These are phyloP conservation scores for Hydropsyche betteni DNA, from an alignment of 2,888 invertebrate genomes.

Conservation along the genomic window DNA sequence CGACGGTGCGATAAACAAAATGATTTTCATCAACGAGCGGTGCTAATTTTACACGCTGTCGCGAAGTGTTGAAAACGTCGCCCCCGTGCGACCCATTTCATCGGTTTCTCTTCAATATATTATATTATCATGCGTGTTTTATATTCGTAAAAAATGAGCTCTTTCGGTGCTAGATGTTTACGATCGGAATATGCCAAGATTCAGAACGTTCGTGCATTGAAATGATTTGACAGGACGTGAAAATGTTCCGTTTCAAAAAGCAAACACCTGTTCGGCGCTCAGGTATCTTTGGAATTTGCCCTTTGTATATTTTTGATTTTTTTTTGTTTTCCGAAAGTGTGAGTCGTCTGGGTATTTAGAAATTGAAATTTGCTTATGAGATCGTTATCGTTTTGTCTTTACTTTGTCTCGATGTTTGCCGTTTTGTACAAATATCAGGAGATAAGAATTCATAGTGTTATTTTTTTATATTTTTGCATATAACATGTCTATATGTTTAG, in stretches of 20 bases:
- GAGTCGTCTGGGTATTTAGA: neutral
- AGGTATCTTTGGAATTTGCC: neutral
- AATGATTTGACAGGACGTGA: neutral
- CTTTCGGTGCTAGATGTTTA: neutral
- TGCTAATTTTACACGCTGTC: neutral
- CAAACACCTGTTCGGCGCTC: neutral
- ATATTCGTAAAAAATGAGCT: too few relatives aligned
- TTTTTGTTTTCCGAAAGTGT: neutral
- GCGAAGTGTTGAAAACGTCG: conserved; percentile 20
- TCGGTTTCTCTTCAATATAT: conserved; percentile 8
- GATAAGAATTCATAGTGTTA: too few relatives aligned
- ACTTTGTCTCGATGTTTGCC: too few relatives aligned
- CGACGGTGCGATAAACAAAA: neutral
- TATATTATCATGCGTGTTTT: neutral
- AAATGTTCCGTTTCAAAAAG: neutral
- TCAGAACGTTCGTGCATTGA: neutral
- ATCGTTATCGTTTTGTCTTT: too few relatives aligned
- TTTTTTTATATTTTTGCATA: too few relatives aligned
- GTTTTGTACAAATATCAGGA: too few relatives aligned
- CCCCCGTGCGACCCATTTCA: conserved; percentile 25
- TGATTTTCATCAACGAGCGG: neutral
- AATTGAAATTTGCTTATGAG: too few relatives aligned
- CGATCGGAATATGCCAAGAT: conserved; percentile 28
- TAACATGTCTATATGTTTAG: too few relatives aligned
- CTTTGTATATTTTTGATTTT: neutral